phyloP scores from a whole-genome alignment of 2,113 vertebrate genomes.

The Dascyllus trimaculatus region DNA sequence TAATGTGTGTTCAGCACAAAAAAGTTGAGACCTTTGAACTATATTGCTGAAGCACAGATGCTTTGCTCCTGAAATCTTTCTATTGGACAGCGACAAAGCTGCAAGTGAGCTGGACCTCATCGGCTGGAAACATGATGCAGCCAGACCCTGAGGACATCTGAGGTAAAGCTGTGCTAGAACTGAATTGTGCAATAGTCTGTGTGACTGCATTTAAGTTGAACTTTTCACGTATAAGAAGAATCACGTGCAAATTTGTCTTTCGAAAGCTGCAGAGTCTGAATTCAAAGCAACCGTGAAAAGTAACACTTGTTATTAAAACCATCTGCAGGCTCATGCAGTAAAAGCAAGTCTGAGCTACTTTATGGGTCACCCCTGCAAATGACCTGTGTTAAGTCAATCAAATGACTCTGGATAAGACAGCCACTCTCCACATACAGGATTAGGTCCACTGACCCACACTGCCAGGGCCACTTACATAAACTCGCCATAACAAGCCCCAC shows the following conservation, averaged over 20 bases:
- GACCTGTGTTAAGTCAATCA: slow-evolving; percentile 78
- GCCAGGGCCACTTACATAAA: slow-evolving; percentile 62
- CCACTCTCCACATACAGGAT: slow-evolving; percentile 68
- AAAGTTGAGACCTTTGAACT: too few relatives aligned
- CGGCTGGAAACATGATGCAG: not conserved
- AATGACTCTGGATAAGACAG: slow-evolving; percentile 71
- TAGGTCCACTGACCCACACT: slow-evolving; percentile 68
- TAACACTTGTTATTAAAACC: slow-evolving; percentile 3
- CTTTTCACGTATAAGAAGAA: slow-evolving; percentile 1
- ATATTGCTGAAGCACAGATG: not conserved
- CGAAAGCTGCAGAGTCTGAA: not conserved
- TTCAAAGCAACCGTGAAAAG: slow-evolving; percentile 16
- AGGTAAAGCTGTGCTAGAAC: not conserved
- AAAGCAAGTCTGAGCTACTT: slow-evolving; percentile 64
- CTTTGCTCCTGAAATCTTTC: not conserved
- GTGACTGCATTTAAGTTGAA: slow-evolving; percentile 1
- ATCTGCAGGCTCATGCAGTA: slow-evolving; percentile 21
- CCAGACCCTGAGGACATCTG: slow-evolving; percentile 1
- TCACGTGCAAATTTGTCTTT: not conserved
- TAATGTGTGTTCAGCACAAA: not conserved
- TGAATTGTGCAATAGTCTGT: not conserved
- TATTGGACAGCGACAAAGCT: not conserved
- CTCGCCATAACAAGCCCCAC: slow-evolving; percentile 38
- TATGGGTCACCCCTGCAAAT: slow-evolving; percentile 53
- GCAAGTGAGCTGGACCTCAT: not conserved